phyloP scores from a whole-genome alignment of 2,888 invertebrate genomes.

The Sepiola atlantica region DNA sequence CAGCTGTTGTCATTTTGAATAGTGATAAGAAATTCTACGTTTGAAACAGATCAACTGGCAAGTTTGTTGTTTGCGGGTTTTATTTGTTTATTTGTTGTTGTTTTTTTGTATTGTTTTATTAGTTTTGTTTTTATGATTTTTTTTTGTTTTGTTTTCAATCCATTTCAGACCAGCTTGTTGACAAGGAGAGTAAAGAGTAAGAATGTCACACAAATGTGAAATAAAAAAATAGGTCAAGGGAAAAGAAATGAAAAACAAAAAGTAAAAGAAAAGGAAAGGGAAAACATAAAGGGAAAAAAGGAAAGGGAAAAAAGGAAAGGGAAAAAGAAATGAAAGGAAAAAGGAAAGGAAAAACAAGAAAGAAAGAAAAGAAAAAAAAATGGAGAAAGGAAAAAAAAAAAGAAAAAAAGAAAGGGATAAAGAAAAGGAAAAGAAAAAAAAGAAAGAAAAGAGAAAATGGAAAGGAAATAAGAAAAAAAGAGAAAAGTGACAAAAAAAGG shows the following conservation, averaged over 20 bases:
- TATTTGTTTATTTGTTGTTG: no score
- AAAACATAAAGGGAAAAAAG: neutral
- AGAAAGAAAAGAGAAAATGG: neutral
- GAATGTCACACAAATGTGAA: no score
- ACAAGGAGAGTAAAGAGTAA: no score
- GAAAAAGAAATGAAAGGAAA: neutral
- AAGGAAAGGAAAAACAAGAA: neutral
- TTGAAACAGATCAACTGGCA: no score
- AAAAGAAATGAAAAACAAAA: neutral
- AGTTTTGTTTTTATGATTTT: no score
- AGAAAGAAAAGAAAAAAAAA: neutral
- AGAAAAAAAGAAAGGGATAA: fast-evolving
- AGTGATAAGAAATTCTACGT: no score
- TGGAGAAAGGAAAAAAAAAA: neutral
- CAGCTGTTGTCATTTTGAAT: no score
- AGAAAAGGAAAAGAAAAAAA: neutral
- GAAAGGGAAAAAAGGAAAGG: neutral
- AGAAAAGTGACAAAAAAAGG: neutral
- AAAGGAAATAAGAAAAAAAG: neutral
- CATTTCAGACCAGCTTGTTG: no score
- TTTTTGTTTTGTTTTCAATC: no score
- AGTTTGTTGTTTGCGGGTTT: no score
- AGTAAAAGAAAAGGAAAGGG: neutral
- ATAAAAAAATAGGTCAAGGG: neutral
- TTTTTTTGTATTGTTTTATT: no score